phyloP scores from a whole-genome alignment of 2,888 invertebrate genomes.

The Mamestra brassicae region DNA sequence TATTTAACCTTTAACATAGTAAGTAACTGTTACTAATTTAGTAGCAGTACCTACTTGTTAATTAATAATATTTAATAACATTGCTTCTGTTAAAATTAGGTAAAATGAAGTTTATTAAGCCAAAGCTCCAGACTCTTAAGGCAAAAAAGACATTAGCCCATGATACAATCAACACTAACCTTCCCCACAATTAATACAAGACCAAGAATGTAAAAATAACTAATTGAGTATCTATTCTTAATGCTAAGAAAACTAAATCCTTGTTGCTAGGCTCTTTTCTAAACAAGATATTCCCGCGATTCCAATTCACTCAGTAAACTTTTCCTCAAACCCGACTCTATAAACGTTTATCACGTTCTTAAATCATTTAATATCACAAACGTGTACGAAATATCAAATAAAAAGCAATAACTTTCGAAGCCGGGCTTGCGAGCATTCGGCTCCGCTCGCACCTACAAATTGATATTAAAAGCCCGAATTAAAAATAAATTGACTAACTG shows the following conservation, averaged over 20 bases:
- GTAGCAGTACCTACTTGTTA: neutral
- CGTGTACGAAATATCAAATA: conserved; percentile 50
- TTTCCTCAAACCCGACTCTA: neutral
- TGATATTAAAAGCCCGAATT: conserved; percentile 57
- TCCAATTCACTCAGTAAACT: neutral
- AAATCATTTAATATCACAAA: conserved; percentile 46
- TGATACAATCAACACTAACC: neutral
- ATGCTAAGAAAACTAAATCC: neutral
- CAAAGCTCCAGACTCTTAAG: too few species aligned
- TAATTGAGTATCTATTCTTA: too few species aligned
- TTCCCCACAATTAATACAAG: too few species aligned
- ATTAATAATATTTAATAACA: too few species aligned
- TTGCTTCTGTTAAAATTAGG: too few species aligned
- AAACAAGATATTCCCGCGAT: neutral
- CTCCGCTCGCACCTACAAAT: conserved; percentile 38
- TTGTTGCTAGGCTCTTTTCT: neutral
- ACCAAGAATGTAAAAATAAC: too few species aligned
- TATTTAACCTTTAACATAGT: neutral
- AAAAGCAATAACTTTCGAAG: conserved; percentile 9
- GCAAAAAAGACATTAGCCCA: neutral
- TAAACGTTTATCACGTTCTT: conserved; percentile 27
- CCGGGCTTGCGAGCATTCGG: neutral
- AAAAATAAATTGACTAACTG: conserved; percentile 46
- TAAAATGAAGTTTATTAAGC: neutral
- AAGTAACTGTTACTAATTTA: neutral